Base-by-base conservation (phyloP, 2,113 vertebrate species). In the Noctilio leporinus region DNA sequence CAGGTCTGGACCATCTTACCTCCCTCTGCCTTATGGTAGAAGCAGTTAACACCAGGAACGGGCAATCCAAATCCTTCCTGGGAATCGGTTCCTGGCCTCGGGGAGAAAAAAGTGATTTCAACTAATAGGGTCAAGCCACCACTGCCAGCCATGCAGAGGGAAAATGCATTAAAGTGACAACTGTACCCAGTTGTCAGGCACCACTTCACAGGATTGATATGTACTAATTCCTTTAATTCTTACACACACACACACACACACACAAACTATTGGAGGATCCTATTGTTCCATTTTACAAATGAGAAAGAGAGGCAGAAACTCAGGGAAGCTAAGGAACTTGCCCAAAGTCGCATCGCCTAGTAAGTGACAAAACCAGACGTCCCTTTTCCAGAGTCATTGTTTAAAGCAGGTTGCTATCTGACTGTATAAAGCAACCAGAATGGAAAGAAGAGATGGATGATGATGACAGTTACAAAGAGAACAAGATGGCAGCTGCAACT, bases 111-210 rank as follows among this genome's bases (percentile, higher is more conserved):
- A 45, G 16, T 4, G 1, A 55, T 22, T 67, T 35, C 77, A 4
- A 12, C 51, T 9, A 33, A 2, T 19, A 5, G 0, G 7, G 22
- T 53, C 35, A 3, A 38, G 33, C 49, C 17, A 1, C 12, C 69
- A 22, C 65, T 15, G n/a, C 40, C 2, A 0, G 45, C 7, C 45
- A 2, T 0, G 4, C 2, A 3, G 78, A 76, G 17, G 49, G 15
- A 35, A 28, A 10, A 4, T 4, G 10, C 12, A 59, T 57, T 38
- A 16, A 22, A 11, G 45, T 76, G 24, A 28, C 28, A 1, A 1
- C 3, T 3, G 26, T 6, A 11, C 55, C 16, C 38, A 24, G 4
- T 2, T 2, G 7, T 5, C 30, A 20, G 64, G 45, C 24, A 16
- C 64, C 2, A 4, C 5, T 17, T 81, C 69, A 16, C 38, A 12